Conservation (phyloP, 2,113 vertebrate genomes). For the Pachycephala philippinensis region DNA sequence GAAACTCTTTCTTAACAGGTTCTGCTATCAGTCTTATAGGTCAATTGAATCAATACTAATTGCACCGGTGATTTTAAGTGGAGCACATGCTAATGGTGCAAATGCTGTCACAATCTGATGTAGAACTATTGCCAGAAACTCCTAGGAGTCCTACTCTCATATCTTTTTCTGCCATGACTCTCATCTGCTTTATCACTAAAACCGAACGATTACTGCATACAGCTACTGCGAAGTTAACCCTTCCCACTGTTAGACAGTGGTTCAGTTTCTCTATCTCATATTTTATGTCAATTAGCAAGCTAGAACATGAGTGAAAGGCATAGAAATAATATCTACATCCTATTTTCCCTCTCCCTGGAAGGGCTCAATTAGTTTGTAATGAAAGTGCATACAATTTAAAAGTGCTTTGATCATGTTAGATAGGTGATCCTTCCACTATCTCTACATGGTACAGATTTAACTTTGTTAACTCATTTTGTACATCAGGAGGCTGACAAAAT, state of each 20-base stretch:
- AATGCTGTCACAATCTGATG: not conserved
- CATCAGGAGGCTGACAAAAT: not conserved
- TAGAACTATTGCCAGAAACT: not conserved
- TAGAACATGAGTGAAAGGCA: conserved; percentile 19
- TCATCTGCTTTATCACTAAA: conserved; percentile 2
- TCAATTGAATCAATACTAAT: not conserved
- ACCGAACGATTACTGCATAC: not conserved
- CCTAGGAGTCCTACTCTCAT: not conserved
- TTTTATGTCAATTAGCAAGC: conserved; percentile 50
- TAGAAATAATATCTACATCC: not conserved
- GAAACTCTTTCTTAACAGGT: not conserved
- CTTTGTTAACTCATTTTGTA: not conserved
- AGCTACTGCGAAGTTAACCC: not conserved
- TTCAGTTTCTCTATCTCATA: conserved; percentile 36
- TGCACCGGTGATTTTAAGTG: not conserved
- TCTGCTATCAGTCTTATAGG: not conserved
- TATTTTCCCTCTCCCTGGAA: not conserved
- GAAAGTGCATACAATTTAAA: not conserved
- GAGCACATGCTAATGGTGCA: not conserved
- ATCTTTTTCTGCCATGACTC: not conserved
- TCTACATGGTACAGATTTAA: not conserved
- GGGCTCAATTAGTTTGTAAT: not conserved
- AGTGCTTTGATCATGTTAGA: not conserved
- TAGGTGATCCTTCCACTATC: not conserved
- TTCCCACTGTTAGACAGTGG: not conserved